Evolutionary conservation across 2,113 vertebrate genomes (phyloP).

Genomic region (Tragelaphus buxtoni): DNA sequence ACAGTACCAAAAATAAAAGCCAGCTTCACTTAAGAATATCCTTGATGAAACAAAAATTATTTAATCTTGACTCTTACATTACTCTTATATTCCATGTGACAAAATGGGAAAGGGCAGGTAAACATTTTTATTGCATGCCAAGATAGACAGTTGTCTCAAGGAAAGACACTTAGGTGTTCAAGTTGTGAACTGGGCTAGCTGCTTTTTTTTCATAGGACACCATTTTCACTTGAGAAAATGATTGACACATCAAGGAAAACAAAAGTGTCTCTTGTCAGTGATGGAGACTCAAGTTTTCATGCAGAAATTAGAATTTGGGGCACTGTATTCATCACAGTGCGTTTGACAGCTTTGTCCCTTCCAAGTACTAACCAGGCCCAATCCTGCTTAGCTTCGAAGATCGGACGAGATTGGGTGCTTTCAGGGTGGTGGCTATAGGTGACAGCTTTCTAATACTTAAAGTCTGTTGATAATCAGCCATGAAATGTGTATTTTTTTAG

Average conservation of each 20-base stretch:
- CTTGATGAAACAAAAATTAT: background rate
- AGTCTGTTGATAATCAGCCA: background rate
- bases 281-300: slow-evolving; percentile 3
- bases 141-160: background rate
- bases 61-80: background rate
- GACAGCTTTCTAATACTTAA: background rate
- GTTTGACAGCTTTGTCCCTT: background rate
- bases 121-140: background rate
- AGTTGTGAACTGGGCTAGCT: background rate
- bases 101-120: background rate
- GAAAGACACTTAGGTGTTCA: background rate
- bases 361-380: too few relatives aligned
- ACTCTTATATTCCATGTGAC: background rate
- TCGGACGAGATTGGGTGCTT: too few relatives aligned
- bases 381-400: too few relatives aligned
- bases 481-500: background rate
- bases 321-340: background rate
- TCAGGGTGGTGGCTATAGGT: too few relatives aligned
- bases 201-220: background rate
- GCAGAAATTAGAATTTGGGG: slow-evolving; percentile 3
- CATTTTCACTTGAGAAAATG: background rate
- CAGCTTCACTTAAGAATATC: background rate
- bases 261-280: background rate
- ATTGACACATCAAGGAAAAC: background rate
- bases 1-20: background rate